Base-by-base conservation (phyloP, 2,888 invertebrate genomes). In the Chaetogeoica ovagalla region DNA sequence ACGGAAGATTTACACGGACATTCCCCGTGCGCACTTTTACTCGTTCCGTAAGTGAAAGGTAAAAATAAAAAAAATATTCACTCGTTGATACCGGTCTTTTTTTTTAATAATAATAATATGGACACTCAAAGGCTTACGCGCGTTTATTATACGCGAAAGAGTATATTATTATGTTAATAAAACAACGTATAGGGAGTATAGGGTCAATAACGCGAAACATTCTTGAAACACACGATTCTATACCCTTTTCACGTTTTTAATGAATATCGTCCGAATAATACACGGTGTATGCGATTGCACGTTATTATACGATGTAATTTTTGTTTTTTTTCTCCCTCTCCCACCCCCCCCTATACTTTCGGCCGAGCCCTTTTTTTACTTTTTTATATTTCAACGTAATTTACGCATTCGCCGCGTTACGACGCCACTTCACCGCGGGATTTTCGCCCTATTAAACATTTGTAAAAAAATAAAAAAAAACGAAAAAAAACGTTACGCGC, bases 231-330 rank as follows among this genome's bases (percentile, higher is more conserved):
- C 30, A 4, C n/a, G 30, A 30, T 4, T 30, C 30, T 30, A 2
- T 79, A 79, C 77, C 77, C 77, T 79, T 79, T 79, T 79, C 62
- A 79, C 62, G 48, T 70, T 79, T 79, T 79, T 79, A 79, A 79
- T 79, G 77, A 79, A 79, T 79, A 79, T 70, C 70, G 77, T 63
- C 23, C 43, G 66, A 66, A 57, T 37, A 57, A 69, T 66, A 66
- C 8, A 11, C 30, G 52, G 62, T 70, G 7, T 43, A 9, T 43
- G 1, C 43, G 1, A 9, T n/a, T n/a, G n/a, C n/a, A n/a, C n/a
- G n/a, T n/a, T 43, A 7, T 43, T 43, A 9, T 9, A 9, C 43
- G n/a, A n/a, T 43, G 30, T 30, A 30, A 9, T 43, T 43, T 43
- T 23, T 52, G n/a, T 74, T 65, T 74, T n/a, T n/a, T n/a, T n/a